Percentiles rank a stretch among this genome's conserved stretches.
phyloP scores from a whole-genome alignment of 2,113 vertebrate genomes.

The Saguinus midas region DNA sequence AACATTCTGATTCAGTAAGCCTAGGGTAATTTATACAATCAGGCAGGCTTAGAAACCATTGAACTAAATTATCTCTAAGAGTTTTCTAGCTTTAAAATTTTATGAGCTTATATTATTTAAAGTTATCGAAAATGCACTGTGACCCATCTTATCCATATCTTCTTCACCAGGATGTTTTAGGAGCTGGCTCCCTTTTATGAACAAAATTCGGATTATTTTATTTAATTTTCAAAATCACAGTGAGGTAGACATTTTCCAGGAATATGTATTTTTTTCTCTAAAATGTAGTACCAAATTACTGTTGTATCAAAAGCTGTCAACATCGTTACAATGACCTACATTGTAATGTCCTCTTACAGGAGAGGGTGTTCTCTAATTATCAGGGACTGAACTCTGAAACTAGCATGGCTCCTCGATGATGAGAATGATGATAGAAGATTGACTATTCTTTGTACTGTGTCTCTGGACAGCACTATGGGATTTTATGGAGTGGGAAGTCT shows the following conservation, averaged over 20 bases:
- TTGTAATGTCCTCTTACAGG: background rate
- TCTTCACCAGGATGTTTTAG: background rate
- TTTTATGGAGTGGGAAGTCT: background rate
- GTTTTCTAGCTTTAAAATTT: slow-evolving; percentile 25
- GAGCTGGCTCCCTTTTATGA: background rate
- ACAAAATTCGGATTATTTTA: background rate
- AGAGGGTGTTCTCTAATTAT: background rate
- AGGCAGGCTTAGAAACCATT: background rate
- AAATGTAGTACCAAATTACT: background rate
- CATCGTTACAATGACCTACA: background rate
- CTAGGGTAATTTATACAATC: background rate
- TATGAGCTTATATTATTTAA: background rate
- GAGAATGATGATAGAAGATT: too few species aligned
- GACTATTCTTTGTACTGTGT: background rate
- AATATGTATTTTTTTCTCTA: background rate
- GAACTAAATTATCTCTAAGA: slow-evolving; percentile 23
- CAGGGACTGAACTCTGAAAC: background rate
- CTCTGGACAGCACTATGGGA: background rate
- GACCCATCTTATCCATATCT: background rate
- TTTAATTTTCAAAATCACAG: background rate
- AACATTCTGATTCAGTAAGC: background rate
- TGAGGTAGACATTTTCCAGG: background rate
- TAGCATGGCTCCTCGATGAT: background rate
- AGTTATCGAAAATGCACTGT: background rate
- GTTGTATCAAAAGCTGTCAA: background rate